phyloP scores from a whole-genome alignment of 2,888 invertebrate genomes.

The Drosophila demipolita region DNA sequence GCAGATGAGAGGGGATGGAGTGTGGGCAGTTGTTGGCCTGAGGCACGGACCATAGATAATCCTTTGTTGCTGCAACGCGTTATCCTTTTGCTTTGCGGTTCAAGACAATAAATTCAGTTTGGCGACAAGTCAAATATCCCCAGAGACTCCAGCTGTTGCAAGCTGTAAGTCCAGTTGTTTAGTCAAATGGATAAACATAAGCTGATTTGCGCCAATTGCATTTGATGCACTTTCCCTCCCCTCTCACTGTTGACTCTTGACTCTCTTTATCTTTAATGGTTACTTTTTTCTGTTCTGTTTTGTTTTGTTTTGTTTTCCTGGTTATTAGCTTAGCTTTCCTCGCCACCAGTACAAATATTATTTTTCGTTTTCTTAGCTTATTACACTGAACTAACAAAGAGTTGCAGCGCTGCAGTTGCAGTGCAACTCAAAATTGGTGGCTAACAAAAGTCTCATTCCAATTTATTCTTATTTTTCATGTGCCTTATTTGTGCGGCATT shows the following conservation, averaged over 20 bases:
- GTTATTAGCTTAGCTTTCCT: constrained; percentile 52
- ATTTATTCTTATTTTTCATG: constrained; percentile 20
- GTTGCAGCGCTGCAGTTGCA: not conserved
- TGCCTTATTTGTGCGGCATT: constrained; percentile 53
- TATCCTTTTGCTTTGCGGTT: constrained; percentile 69
- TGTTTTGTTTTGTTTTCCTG: constrained; percentile 35
- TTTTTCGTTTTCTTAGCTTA: constrained; percentile 42
- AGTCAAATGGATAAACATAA: constrained; percentile 64
- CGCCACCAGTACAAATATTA: constrained; percentile 38
- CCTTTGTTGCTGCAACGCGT: constrained; percentile 68
- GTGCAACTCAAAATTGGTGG: constrained; percentile 6
- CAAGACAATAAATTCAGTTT: constrained; percentile 79
- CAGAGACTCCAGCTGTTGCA: constrained; percentile 46
- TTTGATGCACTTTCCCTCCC: constrained; percentile 46
- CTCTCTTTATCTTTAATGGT: constrained; percentile 17
- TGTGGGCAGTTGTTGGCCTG: not conserved
- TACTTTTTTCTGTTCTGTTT: constrained; percentile 4
- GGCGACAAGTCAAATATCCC: constrained; percentile 51
- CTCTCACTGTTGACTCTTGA: not conserved
- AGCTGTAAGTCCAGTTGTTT: constrained; percentile 51
- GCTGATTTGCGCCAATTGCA: constrained; percentile 66
- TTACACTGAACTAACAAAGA: constrained; percentile 64
- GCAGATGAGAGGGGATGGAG: constrained; percentile 10
- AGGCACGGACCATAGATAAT: constrained; percentile 57
- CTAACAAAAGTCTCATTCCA: not conserved